A percentile compares a stretch with the other conserved stretches of the same genome.
phyloP scores from a whole-genome alignment of 2,113 vertebrate species.

The Podilymbus podiceps region DNA sequence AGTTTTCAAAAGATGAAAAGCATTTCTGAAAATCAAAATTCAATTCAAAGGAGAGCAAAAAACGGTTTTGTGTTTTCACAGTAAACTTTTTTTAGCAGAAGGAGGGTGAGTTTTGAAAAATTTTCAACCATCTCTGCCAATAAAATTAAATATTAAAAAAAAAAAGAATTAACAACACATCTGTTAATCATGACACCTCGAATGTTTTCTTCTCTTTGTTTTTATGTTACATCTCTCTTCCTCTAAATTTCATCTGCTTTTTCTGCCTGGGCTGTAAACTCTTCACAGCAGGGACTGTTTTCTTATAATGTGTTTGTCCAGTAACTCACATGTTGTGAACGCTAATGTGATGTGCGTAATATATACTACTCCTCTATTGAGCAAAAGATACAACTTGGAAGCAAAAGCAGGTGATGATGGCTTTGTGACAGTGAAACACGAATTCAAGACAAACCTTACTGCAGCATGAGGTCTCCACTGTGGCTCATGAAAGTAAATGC shows the following conservation, averaged over 20 bases:
- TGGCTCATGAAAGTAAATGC: constrained; percentile 48
- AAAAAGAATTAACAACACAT: constrained; percentile 1
- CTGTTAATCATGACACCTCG: constrained; percentile 7
- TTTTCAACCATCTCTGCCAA: not conserved
- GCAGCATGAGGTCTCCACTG: constrained; percentile 49
- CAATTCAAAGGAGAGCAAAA: not conserved
- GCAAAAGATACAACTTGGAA: constrained; percentile 1
- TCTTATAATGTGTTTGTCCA: constrained; percentile 36
- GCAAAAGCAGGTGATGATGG: constrained; percentile 12
- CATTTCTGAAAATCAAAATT: not conserved
- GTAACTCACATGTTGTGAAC: constrained; percentile 36
- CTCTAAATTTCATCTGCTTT: not conserved
- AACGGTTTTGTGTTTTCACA: not conserved
- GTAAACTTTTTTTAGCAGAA: not conserved
- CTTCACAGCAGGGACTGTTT: constrained; percentile 23
- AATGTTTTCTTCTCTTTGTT: not conserved
- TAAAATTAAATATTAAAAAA: not conserved
- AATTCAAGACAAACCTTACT: constrained; percentile 3
- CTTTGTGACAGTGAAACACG: constrained; percentile 29
- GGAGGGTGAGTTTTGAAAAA: not conserved
- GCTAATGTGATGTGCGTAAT: constrained; percentile 47
- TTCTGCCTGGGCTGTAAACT: constrained; percentile 23
- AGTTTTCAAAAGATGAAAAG: not conserved
- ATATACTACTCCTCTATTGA: constrained; percentile 4
- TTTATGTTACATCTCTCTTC: not conserved